A percentile compares a stretch with the other conserved stretches of the same genome.
Conservation (phyloP, 2,888 invertebrate genomes). For the Adela reaumurella region DNA sequence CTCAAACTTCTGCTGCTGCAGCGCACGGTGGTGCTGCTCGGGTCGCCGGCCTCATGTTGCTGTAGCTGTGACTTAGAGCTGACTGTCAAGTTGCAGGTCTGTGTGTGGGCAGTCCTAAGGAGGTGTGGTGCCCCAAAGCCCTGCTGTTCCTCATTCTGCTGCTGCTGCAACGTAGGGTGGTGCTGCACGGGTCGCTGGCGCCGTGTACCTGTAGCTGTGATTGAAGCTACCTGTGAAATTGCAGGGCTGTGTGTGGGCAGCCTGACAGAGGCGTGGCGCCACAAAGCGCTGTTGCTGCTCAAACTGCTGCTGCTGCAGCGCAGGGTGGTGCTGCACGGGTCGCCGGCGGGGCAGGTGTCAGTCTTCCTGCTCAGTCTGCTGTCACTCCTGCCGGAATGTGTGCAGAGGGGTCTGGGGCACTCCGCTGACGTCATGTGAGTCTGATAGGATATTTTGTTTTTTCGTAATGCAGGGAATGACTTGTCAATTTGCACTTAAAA, state of each 20-base stretch:
- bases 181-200: slow-evolving; percentile 94
- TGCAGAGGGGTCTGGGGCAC: slow-evolving; percentile 78
- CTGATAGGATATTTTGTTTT: too few species aligned
- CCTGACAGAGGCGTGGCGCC: slow-evolving; percentile 80
- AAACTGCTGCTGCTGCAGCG: slow-evolving; percentile 88
- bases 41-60: slow-evolving; percentile 95
- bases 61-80: too few species aligned
- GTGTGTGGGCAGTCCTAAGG: slow-evolving; percentile 75
- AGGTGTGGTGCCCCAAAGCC: slow-evolving; percentile 88
- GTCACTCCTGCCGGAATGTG: slow-evolving; percentile 85
- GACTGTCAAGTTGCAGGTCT: slow-evolving; percentile 59
- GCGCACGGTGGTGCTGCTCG: slow-evolving; percentile 85
- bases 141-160: slow-evolving; percentile 89
- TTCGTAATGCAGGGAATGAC: too few species aligned
- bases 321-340: slow-evolving; percentile 86
- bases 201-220: too few species aligned
- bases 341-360: slow-evolving; percentile 88
- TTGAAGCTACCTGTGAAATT: neutral
- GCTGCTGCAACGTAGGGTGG: slow-evolving; percentile 81
- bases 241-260: slow-evolving; percentile 79
- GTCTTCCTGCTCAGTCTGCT: slow-evolving; percentile 81
- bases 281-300: slow-evolving; percentile 88
- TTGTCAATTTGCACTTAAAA: too few species aligned
- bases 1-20: slow-evolving; percentile 91
- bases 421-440: slow-evolving; percentile 77